Evolutionary conservation across 2,113 vertebrate genomes (phyloP), one percentile per base, ranked within the genome.

Genomic region (Caracal caracal): DNA sequence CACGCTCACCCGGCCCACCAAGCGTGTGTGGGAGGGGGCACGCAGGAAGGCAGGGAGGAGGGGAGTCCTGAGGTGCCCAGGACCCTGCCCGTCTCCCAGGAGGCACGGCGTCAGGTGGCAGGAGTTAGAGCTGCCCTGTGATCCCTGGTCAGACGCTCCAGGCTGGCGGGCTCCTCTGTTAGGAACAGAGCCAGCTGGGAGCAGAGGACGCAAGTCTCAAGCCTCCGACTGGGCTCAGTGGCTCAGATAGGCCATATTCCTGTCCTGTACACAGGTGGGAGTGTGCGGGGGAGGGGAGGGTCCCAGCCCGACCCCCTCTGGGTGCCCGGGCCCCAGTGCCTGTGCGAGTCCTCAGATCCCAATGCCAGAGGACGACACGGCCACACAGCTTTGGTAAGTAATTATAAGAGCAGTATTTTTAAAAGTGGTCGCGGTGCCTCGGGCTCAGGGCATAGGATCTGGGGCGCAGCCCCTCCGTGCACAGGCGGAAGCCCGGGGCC

Each of bases 371-470:
- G 68, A 30, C 20, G 33, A 96, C 65, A 35, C 2, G 37, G 91
- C 71, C 96, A 94, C 91, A 96, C 33, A 47, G 87, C 61, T 85
- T 88, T 75, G 82, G 85, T 49, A n/a, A 80, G 71, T 33, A 79
- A 26, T 59, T 94, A 91, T 93, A 82, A 93, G 56, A 83, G 47
- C 49, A 75, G 22, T 83, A 35, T 94, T 78, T 93, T 56, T 56
- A 70, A 84, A 92, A 81, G 56, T 7, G n/a, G 59, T 17, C 2
- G 37, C 17, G 9, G 87, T 35, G 79, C 53, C 66, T 47, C 1
- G 28, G 71, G 83, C 65, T 40, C 0, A 2, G 76, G n/a, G 28
- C 17, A 5, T 6, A 20, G 28, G 43, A 49, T 81, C 56, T 17
- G 43, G 88, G 88, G 59, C 1, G 1, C 24, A 5, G 93, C 53